phyloP scores from a whole-genome alignment of 2,888 invertebrate species.

The Lamellibrachia satsuma region DNA sequence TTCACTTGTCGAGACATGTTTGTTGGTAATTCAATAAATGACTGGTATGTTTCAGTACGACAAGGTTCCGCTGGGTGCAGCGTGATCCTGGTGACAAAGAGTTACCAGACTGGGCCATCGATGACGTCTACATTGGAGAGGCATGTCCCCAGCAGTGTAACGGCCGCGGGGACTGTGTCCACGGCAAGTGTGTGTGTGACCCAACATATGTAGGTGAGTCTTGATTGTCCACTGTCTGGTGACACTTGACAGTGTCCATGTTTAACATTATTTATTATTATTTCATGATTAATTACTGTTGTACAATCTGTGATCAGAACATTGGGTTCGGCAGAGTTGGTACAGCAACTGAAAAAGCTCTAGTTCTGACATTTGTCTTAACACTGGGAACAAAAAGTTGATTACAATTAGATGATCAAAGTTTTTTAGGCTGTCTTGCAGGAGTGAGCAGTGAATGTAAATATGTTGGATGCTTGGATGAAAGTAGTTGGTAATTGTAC shows the following conservation, averaged over 20 bases:
- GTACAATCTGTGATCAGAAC: neutral
- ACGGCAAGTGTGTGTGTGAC: conserved; percentile 50
- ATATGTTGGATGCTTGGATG: too few relatives aligned
- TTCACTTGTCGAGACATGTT: neutral
- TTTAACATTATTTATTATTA: neutral
- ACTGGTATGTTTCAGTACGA: conserved; percentile 51
- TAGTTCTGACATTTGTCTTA: too few relatives aligned
- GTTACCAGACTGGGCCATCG: conserved; percentile 62
- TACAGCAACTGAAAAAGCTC: too few relatives aligned
- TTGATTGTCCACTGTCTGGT: too few relatives aligned
- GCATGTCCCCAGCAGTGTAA: conserved; percentile 63
- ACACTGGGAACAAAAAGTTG: too few relatives aligned
- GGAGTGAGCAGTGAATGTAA: too few relatives aligned
- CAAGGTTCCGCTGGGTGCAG: conserved; percentile 65
- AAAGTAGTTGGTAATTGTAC: too few relatives aligned
- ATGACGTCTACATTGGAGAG: conserved; percentile 65
- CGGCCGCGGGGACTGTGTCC: conserved; percentile 60
- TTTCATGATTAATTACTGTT: neutral
- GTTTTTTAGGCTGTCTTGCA: too few relatives aligned
- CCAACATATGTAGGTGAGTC: conserved; percentile 52
- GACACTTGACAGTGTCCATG: neutral
- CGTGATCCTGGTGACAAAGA: conserved; percentile 32
- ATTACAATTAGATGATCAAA: too few relatives aligned
- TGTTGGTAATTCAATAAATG: neutral
- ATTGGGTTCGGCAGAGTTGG: too few relatives aligned